Evolutionary conservation across 2,113 vertebrate species (phyloP).

Genomic region (Bungarus multicinctus): DNA sequence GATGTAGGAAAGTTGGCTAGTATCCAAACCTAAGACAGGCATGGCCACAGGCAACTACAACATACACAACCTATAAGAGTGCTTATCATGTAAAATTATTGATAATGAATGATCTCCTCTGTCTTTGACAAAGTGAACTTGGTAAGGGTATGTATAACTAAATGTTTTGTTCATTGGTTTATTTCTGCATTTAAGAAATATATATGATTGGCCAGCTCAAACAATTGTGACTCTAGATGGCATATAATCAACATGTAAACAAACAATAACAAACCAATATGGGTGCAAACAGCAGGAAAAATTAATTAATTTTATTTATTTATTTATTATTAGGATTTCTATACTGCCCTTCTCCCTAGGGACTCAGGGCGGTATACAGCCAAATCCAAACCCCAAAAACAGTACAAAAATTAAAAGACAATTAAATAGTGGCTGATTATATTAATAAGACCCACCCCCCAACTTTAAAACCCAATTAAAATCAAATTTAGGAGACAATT

Average conservation of each 20-base stretch:
- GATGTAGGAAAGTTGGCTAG: not conserved
- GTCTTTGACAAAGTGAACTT: not conserved
- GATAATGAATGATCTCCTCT: slow-evolving; percentile 36
- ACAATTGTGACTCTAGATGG: not conserved
- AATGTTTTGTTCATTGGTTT: not conserved
- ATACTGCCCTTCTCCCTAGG: too few relatives aligned
- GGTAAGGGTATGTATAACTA: not conserved
- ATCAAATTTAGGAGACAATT: too few relatives aligned
- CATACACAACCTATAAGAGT: slow-evolving; percentile 28
- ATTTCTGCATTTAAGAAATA: not conserved
- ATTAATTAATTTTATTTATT: too few relatives aligned
- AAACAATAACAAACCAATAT: not conserved
- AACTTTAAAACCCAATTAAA: too few relatives aligned
- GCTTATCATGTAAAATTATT: slow-evolving; percentile 15
- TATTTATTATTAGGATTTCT: too few relatives aligned
- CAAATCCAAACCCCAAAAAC: too few relatives aligned
- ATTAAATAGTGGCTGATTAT: too few relatives aligned
- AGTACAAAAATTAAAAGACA: too few relatives aligned
- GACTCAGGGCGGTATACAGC: too few relatives aligned
- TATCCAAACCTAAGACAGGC: slow-evolving; percentile 31
- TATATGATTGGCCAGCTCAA: not conserved
- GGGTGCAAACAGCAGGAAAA: not conserved
- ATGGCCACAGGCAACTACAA: slow-evolving; percentile 29
- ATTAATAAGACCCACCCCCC: too few relatives aligned
- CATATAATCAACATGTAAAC: not conserved